These are phyloP conservation scores for Potamilus streckersoni DNA, from an alignment of 1,140 invertebrate species.

Conservation along the genomic window DNA sequence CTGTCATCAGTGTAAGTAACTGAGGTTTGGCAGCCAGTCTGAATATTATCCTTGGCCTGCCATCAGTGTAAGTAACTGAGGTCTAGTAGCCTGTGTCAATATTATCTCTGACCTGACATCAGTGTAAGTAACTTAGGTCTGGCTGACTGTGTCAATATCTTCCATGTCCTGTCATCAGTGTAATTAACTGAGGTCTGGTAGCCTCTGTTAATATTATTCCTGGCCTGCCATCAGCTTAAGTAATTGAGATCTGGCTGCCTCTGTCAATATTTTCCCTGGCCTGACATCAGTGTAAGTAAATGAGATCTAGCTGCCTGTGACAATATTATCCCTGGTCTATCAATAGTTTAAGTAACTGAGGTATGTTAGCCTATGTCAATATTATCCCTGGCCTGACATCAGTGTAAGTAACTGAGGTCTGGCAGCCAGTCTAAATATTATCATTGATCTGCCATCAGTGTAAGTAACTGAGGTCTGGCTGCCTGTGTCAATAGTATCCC, in stretches of 20 bases:
- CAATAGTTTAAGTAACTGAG: background rate
- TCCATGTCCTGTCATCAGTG: too few relatives aligned
- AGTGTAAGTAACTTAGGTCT: too few relatives aligned
- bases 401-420: slow-evolving; percentile 68
- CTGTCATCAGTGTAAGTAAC: too few relatives aligned
- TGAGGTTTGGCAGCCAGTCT: too few relatives aligned
- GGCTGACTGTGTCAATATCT: too few relatives aligned
- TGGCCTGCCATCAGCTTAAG: slow-evolving; percentile 83
- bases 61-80: too few relatives aligned
- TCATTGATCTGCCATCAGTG: slow-evolving; percentile 87
- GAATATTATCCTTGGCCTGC: too few relatives aligned
- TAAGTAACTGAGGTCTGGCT: slow-evolving; percentile 78
- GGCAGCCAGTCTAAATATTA: slow-evolving; percentile 89
- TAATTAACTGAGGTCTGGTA: too few relatives aligned
- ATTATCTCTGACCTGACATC: too few relatives aligned
- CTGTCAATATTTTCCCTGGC: slow-evolving; percentile 91
- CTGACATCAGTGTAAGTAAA: slow-evolving; percentile 82
- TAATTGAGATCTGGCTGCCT: slow-evolving; percentile 81
- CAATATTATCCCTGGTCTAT: slow-evolving; percentile 78
- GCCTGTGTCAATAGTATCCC: slow-evolving; percentile 94
- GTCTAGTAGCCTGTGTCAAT: too few relatives aligned
- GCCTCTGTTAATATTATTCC: slow-evolving; percentile 95
- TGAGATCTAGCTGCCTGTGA: slow-evolving; percentile 74
- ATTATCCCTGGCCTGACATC: slow-evolving; percentile 77
- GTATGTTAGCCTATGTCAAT: slow-evolving; percentile 93